Percentiles rank a stretch among this genome's conserved stretches.
These are phyloP conservation scores for Picathartes gymnocephalus DNA, from an alignment of 2,113 vertebrate species.

Conservation along the genomic window DNA sequence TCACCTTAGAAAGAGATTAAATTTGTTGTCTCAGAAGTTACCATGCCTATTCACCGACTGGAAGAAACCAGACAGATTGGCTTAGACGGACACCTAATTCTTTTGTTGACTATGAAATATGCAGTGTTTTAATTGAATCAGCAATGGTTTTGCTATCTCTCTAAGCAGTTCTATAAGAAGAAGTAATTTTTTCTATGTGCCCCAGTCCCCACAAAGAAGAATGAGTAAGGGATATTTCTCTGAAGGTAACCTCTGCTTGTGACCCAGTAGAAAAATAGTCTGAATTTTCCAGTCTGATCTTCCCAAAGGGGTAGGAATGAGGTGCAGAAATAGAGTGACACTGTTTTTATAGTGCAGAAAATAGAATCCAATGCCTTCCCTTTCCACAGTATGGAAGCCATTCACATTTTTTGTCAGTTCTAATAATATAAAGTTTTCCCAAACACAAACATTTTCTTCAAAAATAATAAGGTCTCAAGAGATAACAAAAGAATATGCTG, in stretches of 20 bases:
- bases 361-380: not conserved
- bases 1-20: not conserved
- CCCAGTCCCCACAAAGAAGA: not conserved
- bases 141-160: not conserved
- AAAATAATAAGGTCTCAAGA: slow-evolving; percentile 68
- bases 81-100: not conserved
- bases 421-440: slow-evolving; percentile 3
- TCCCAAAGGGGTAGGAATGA: not conserved
- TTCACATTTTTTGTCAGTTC: slow-evolving; percentile 6
- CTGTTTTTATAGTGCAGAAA: not conserved
- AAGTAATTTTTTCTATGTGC: not conserved
- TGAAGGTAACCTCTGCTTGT: not conserved
- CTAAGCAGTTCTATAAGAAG: not conserved
- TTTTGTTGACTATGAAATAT: not conserved
- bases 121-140: not conserved
- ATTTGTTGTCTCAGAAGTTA: not conserved
- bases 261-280: not conserved
- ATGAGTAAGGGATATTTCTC: not conserved
- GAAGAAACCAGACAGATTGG: not conserved
- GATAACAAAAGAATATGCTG: slow-evolving; percentile 18
- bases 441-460: slow-evolving; percentile 2
- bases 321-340: not conserved
- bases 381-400: not conserved
- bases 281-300: not conserved
- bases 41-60: not conserved